Base-by-base conservation (phyloP, 2,797 vertebrate species). In the Ispidina lecontei region DNA sequence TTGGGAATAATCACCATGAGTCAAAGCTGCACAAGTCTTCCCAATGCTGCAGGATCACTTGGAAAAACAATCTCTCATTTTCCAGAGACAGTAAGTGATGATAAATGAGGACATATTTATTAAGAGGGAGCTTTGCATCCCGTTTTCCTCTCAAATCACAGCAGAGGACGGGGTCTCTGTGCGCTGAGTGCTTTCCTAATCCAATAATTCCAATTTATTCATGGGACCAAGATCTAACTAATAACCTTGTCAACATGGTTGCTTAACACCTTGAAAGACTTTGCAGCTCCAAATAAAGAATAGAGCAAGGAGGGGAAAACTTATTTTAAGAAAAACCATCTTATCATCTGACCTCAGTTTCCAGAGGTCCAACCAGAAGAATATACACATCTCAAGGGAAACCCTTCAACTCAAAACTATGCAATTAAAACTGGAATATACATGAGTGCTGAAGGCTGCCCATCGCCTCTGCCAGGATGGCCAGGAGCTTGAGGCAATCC, bases 1-100 rank as follows among this genome's bases (percentile, higher is more conserved):
- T 94, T 94, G 95, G 96, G 94, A 96, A 95, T 94, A 96, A 94
- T 89, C 89, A 91, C 87, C 81, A 72, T 90, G 95, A 95, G 89
- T 94, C 94, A 95, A 95, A 93, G 71, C 74, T 93, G 91, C 87
- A 94, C 85, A 91, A 95, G 68, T 69, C 91, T 95, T 93, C 92
- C 92, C 89, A 80, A 23, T 93, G 84, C 75, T 91, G 49, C 82
- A 92, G 84, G 76, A 92, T 87, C 87, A 33, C 79, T 95, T 79
- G 89, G 91, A 95, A 95, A 96, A 96, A 93, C 87, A 93, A 91
- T 70, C 78, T 63, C 78, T 94, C 79, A 84, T 96, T 95, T 95
- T 94, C 94, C 82, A 93, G 85, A 89, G 81, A 77, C 93, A 90
- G 81, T 71, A 75, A 95, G 89, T 74, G 87, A 94, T 93, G 93